phyloP scores from a whole-genome alignment of 2,888 invertebrate species.

The Drosophila paramelanica region DNA sequence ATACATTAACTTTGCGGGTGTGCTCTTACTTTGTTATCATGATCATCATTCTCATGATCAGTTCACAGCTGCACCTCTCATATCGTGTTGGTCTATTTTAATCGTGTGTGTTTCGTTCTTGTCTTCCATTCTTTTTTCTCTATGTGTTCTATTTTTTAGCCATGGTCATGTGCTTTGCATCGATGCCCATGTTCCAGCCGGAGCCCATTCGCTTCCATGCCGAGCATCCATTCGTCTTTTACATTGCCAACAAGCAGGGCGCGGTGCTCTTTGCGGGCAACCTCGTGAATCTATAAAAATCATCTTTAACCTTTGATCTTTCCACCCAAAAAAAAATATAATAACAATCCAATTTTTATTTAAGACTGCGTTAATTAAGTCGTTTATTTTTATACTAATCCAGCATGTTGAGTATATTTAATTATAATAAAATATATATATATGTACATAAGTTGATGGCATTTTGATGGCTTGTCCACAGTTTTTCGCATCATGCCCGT shows the following conservation, averaged over 20 bases:
- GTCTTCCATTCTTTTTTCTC: conserved; percentile 20
- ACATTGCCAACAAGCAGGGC: conserved; percentile 42
- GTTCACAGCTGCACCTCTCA: background rate
- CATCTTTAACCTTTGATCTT: conserved; percentile 2
- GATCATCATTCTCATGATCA: background rate
- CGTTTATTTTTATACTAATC: conserved; percentile 26
- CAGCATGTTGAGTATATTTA: conserved; percentile 23
- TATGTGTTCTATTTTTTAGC: conserved; percentile 12
- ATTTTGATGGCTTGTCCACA: conserved; percentile 31
- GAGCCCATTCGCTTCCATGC: conserved; percentile 55
- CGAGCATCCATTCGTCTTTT: conserved; percentile 63
- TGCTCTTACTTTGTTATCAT: too few species aligned
- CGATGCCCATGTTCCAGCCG: conserved; percentile 42
- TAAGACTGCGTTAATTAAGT: conserved; percentile 32
- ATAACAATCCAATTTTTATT: conserved; percentile 2
- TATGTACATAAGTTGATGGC: background rate
- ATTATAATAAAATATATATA: conserved; percentile 12
- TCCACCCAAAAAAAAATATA: conserved; percentile 4
- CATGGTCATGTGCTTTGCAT: conserved; percentile 35
- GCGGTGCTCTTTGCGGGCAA: conserved; percentile 58
- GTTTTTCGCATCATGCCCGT: conserved; percentile 67
- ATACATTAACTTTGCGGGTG: too few species aligned
- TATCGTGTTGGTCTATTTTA: conserved; percentile 11
- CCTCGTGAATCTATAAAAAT: conserved; percentile 15
- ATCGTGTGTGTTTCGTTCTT: conserved; percentile 31